Evolutionary conservation across 2,888 invertebrate species (phyloP).

Genomic region (Limnephilus marmoratus): DNA sequence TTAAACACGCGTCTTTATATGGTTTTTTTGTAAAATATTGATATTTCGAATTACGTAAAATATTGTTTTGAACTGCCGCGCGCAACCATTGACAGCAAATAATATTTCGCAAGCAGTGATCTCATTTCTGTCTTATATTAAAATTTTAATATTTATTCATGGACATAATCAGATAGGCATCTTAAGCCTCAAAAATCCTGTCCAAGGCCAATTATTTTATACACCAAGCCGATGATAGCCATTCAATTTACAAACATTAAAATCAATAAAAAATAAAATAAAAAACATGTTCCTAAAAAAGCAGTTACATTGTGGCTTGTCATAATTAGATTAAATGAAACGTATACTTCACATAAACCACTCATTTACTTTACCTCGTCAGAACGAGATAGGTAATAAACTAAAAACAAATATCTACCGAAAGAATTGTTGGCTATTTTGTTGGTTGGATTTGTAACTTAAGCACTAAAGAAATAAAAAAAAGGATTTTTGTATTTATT

Average conservation of each 20-base stretch:
- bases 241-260: neutral
- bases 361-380: too few relatives aligned
- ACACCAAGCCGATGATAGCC: neutral
- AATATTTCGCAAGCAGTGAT: neutral
- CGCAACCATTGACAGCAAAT: neutral
- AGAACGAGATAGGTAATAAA: neutral
- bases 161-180: neutral
- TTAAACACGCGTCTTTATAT: neutral
- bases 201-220: neutral
- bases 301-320: neutral
- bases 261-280: neutral
- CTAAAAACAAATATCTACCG: neutral
- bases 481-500: neutral
- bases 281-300: neutral
- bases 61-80: neutral
- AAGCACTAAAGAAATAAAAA: neutral
- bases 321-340: neutral
- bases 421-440: neutral
- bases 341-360: neutral
- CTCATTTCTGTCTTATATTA: neutral
- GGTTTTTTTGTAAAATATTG: neutral
- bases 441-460: too few relatives aligned
- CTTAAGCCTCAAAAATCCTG: neutral
- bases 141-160: neutral
- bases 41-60: neutral